phyloP scores from a whole-genome alignment of 2,113 vertebrate genomes.

The Trogon surrucura region DNA sequence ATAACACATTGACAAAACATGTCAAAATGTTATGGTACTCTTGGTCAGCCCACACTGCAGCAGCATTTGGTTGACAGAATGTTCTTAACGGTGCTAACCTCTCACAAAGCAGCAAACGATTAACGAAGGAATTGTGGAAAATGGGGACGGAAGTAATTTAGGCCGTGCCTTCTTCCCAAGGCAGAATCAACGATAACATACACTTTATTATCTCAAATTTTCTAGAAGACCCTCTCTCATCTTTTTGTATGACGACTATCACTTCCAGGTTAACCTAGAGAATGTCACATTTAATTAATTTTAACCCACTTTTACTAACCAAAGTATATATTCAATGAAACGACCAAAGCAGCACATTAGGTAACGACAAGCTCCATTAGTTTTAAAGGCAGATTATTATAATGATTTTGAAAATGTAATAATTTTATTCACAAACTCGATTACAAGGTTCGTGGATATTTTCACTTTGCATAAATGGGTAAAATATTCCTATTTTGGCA shows the following conservation, averaged over 20 bases:
- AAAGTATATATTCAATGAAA: not conserved
- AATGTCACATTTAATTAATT: not conserved
- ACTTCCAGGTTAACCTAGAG: not conserved
- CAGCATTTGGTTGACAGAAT: not conserved
- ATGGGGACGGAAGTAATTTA: not conserved
- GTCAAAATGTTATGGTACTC: not conserved
- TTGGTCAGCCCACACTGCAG: not conserved
- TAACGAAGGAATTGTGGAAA: fast-evolving
- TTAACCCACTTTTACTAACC: not conserved
- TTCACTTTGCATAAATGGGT: not conserved
- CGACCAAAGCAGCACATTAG: not conserved
- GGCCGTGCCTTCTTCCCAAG: not conserved
- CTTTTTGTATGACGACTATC: not conserved
- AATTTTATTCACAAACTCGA: not conserved
- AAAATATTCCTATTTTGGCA: not conserved
- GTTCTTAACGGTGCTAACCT: not conserved
- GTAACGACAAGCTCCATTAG: not conserved
- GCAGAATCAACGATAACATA: not conserved
- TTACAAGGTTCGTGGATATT: not conserved
- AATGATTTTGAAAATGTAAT: not conserved
- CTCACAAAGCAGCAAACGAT: not conserved
- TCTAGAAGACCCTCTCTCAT: not conserved
- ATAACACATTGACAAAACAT: not conserved
- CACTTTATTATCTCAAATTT: not conserved
- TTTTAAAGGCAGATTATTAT: not conserved